Evolutionary conservation across 2,797 vertebrate species (phyloP), one percentile per base, ranked within the genome.

Genomic region (Bufotes viridis): DNA sequence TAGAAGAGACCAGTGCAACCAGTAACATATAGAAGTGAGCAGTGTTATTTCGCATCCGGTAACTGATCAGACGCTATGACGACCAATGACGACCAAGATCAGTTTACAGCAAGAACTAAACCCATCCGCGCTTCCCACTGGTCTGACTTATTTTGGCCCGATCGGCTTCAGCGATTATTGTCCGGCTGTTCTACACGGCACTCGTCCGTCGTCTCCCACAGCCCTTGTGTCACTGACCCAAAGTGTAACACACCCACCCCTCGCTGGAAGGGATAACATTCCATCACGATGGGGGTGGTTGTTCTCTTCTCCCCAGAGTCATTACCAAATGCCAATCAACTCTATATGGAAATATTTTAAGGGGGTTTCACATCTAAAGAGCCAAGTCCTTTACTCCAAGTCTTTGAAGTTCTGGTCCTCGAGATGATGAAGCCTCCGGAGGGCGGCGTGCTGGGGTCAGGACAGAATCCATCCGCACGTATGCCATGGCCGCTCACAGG

Each of bases 161-260:
- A n/a, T n/a, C n/a, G n/a, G n/a, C n/a, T n/a, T n/a, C n/a, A n/a
- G n/a, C n/a, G n/a, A n/a, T n/a, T n/a, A n/a, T n/a, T n/a, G n/a
- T n/a, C n/a, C n/a, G n/a, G n/a, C n/a, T n/a, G n/a, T n/a, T n/a
- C n/a, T 18, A 74, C 70, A 74, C 13, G 51, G 22, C n/a, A 55
- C 5, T 53, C 7, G 15, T 1, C 7, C 49, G 55, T n/a, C 51
- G 8, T 82, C 42, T 57, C 69, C 29, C 22, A 82, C 81, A 82
- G 53, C 65, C 51, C 81, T 3, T 20, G 81, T 26, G 65, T 82
- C 81, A 82, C 65, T 34, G 81, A 82, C 81, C 81, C 49, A 53
- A 29, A 70, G 24, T 12, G 63, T 24, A 29, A 53, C 65, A 22
- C 53, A 20, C 11, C n/a, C 2, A 67, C 81, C 15, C 49, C 42